A percentile compares a stretch with the other conserved stretches of the same genome.
These are phyloP conservation scores for Porites cylindrica DNA, from an alignment of 92 coral and sea anemone species.

Conservation along the genomic window DNA sequence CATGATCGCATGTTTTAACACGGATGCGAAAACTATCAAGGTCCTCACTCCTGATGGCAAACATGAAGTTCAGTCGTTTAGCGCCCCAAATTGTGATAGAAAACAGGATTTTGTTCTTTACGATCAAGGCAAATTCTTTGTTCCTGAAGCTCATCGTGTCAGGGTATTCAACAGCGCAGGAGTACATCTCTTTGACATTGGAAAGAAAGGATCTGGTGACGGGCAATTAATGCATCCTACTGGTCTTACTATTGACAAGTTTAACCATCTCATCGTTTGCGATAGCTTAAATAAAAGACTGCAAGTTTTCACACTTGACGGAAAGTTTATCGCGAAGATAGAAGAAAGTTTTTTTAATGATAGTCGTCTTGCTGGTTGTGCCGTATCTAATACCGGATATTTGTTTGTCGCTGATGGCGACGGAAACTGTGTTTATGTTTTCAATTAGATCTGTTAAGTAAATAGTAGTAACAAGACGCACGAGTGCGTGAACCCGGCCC, in stretches of 20 bases:
- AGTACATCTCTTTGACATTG: constrained; percentile 35
- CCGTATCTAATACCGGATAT: neutral
- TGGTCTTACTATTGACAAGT: constrained; percentile 64
- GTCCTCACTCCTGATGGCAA: constrained; percentile 31
- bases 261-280: constrained; percentile 57
- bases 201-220: constrained; percentile 38
- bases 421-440: neutral
- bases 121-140: constrained; percentile 5
- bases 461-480: too few species aligned
- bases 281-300: constrained; percentile 12
- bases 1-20: neutral
- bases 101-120: neutral
- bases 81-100: constrained; percentile 5
- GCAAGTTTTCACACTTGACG: neutral
- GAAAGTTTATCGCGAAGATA: neutral
- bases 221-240: constrained; percentile 41
- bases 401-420: neutral
- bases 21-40: neutral
- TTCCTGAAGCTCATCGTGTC: too few species aligned
- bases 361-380: neutral
- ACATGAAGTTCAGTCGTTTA: constrained; percentile 4
- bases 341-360: neutral
- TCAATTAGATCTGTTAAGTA: neutral
- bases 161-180: constrained; percentile 40
- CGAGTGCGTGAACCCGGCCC: too few species aligned